Conservation (phyloP, 64 coral and sea anemone species). For the Montipora cactus region DNA sequence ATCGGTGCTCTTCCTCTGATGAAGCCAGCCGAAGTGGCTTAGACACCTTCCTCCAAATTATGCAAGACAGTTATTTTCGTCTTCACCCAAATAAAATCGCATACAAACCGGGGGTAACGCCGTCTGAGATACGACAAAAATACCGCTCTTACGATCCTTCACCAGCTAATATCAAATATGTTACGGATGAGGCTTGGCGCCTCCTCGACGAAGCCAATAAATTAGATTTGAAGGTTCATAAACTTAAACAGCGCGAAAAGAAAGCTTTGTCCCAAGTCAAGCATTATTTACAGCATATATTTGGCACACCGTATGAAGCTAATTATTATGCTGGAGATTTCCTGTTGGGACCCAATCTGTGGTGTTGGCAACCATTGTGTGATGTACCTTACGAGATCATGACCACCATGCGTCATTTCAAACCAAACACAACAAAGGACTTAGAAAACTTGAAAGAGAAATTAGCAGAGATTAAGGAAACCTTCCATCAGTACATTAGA, state of each 20-base stretch:
- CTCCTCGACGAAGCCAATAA: slow-evolving; percentile 71
- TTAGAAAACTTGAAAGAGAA: slow-evolving; percentile 65
- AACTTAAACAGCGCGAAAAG: slow-evolving; percentile 79
- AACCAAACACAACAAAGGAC: slow-evolving; percentile 59
- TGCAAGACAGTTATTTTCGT: slow-evolving; percentile 78
- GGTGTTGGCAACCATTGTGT: slow-evolving; percentile 85
- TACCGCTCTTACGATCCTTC: slow-evolving; percentile 85
- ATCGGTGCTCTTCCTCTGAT: slow-evolving; percentile 63
- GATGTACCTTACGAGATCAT: slow-evolving; percentile 16
- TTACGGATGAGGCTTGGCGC: slow-evolving; percentile 69
- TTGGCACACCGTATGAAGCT: slow-evolving; percentile 72
- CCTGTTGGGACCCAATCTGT: slow-evolving; percentile 85
- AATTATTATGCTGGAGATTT: slow-evolving; percentile 91
- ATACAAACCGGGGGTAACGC: slow-evolving; percentile 18
- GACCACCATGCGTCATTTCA: slow-evolving; percentile 26
- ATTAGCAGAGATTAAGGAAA: slow-evolving; percentile 48
- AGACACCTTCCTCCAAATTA: slow-evolving; percentile 77
- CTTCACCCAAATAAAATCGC: slow-evolving; percentile 76
- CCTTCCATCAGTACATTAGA: slow-evolving; percentile 59
- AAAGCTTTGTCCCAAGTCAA: slow-evolving; percentile 86
- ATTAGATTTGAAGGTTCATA: slow-evolving; percentile 55
- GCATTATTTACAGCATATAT: slow-evolving; percentile 79
- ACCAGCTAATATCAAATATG: slow-evolving; percentile 65
- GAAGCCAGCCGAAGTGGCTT: slow-evolving; percentile 61
- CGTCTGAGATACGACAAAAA: slow-evolving; percentile 57